Base-by-base conservation (phyloP, 1,140 invertebrate species). In the Drosophila mojavensis region DNA sequence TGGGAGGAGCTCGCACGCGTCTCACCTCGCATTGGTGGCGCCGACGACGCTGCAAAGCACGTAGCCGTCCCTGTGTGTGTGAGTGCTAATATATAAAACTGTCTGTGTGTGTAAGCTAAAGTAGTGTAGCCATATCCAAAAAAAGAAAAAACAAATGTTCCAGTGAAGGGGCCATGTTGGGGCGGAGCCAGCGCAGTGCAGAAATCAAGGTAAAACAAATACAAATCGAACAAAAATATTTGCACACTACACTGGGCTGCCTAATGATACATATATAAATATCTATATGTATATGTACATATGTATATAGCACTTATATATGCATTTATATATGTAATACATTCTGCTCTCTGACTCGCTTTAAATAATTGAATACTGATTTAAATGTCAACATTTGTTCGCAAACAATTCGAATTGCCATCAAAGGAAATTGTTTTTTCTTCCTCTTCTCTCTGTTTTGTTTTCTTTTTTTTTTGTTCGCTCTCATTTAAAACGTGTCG, bases 201-300 rank as follows among this genome's bases (percentile, higher is more conserved):
- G 69, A 89, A 88, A 88, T 88, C 83, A 88, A 88, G 80, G 80
- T 89, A 89, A 89, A 84, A 88, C 84, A 88, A 88, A 88, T 88
- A 88, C 69, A 88, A 88, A 89, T 78, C 84, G 84, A 84, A 84
- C 70, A 54, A 80, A 88, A 89, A 89, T 88, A 88, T 88, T 88
- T 88, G 74, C 77, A 55, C 80, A 69, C 55, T 54, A 36, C 17
- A 76, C 60, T 64, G 36, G 53, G 17, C 47, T 39, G 24, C 56
- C 33, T 41, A 39, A 39, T 36, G 9, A 11, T 20, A 15, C 64
- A 55, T 28, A 39, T 28, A 41, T 36, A 28, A 7, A 20, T 65
- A 48, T 50, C 43, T 7, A 33, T 33, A 1, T 7, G 7, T 33
- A 1, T 33, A 33, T 0, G 33, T 9, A 13, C 28, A 60, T 9